These are phyloP conservation scores for Ladona fulva DNA, from an alignment of 1,140 invertebrate species.

Conservation along the genomic window DNA sequence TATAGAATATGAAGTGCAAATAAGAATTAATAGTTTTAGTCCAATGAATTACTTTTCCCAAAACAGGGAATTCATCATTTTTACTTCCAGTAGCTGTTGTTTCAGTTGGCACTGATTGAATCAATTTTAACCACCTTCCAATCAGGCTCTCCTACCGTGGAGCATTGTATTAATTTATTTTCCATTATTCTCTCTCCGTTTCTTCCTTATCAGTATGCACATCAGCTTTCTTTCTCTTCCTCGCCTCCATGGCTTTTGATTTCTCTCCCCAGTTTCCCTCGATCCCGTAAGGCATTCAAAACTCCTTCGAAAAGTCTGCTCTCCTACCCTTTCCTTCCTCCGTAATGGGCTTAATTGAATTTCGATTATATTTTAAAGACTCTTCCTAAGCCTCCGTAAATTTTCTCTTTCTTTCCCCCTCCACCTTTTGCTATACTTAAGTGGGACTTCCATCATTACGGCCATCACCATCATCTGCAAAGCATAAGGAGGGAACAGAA, in stretches of 20 bases:
- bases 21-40: too few species aligned
- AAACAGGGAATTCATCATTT: too few species aligned
- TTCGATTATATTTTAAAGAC: slow-evolving; percentile 10
- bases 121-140: too few species aligned
- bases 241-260: background rate
- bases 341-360: background rate
- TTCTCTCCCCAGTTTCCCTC: background rate
- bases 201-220: too few species aligned
- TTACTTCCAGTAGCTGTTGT: too few species aligned
- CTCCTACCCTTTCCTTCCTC: background rate
- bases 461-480: slow-evolving; percentile 3
- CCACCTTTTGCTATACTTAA: background rate
- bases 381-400: background rate
- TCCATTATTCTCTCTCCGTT: too few species aligned
- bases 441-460: background rate
- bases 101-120: too few species aligned
- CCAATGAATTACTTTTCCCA: too few species aligned
- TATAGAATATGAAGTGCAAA: too few species aligned
- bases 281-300: background rate
- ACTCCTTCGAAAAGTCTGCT: background rate
- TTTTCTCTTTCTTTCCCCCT: too few species aligned
- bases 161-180: too few species aligned
- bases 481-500: background rate
- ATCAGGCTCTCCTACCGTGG: too few species aligned
- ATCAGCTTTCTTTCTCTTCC: background rate